Percentiles rank a stretch among this genome's conserved stretches.
Conservation (phyloP, 2,113 vertebrate genomes). For the Clarias magur region DNA sequence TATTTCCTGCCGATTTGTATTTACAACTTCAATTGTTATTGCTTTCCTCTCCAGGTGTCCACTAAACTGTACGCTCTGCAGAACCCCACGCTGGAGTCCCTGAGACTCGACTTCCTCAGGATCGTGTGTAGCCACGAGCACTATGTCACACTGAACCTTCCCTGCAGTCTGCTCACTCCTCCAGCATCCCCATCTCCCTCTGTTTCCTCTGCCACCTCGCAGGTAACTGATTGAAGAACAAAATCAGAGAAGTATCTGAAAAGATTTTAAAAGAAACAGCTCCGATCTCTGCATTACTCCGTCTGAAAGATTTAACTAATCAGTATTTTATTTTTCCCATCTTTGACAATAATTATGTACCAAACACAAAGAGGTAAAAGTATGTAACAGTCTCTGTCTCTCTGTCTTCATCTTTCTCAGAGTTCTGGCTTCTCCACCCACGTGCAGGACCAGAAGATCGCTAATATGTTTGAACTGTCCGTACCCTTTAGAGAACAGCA, state of each 20-base stretch:
- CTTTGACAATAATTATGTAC: neutral
- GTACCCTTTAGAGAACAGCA: slow-evolving; percentile 97
- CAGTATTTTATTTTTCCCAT: neutral
- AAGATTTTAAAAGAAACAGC: neutral
- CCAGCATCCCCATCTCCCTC: slow-evolving; percentile 96
- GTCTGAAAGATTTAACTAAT: neutral
- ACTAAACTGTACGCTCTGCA: slow-evolving; percentile 86
- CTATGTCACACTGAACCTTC: slow-evolving; percentile 95
- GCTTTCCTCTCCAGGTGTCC: slow-evolving; percentile 75
- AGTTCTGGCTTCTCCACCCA: slow-evolving; percentile 98
- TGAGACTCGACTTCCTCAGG: slow-evolving; percentile 91
- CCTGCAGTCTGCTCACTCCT: slow-evolving; percentile 92
- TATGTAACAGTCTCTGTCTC: neutral
- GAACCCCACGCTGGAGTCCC: slow-evolving; percentile 89
- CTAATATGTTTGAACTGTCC: slow-evolving; percentile 98
- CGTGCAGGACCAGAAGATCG: slow-evolving; percentile 97
- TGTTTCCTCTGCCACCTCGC: slow-evolving; percentile 94
- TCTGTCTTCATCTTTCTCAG: slow-evolving; percentile 63
- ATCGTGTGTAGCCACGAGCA: slow-evolving; percentile 96
- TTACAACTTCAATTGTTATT: neutral
- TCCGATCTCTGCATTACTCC: neutral
- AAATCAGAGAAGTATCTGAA: neutral
- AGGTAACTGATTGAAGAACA: slow-evolving; percentile 72
- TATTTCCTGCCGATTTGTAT: neutral
- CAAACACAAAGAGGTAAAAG: neutral